These are phyloP conservation scores for Colius striatus DNA, from an alignment of 2,113 vertebrate genomes.

Conservation along the genomic window DNA sequence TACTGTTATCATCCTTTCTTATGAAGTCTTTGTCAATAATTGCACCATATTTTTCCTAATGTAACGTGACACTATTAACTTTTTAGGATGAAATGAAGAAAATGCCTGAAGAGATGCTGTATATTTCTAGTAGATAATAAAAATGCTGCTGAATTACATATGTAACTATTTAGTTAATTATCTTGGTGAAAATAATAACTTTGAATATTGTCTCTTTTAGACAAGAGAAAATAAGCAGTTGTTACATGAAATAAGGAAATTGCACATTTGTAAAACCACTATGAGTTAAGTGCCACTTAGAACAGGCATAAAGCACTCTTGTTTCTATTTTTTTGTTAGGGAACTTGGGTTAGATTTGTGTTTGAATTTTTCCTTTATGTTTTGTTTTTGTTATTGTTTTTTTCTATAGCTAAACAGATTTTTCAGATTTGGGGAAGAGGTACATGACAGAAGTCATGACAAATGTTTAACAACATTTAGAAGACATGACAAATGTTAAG, in stretches of 20 bases:
- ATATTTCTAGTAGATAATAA: slow-evolving; percentile 42
- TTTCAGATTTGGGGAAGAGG: not conserved
- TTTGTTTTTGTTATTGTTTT: not conserved
- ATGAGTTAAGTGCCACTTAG: not conserved
- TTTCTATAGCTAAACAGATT: not conserved
- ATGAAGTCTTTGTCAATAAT: slow-evolving; percentile 54
- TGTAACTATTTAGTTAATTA: slow-evolving; percentile 50
- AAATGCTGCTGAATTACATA: slow-evolving; percentile 43
- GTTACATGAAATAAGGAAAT: slow-evolving; percentile 22
- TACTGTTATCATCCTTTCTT: slow-evolving; percentile 26
- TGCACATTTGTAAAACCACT: not conserved
- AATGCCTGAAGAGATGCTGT: slow-evolving; percentile 34
- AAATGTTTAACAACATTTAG: not conserved
- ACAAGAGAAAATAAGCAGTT: not conserved
- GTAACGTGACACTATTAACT: slow-evolving; percentile 42
- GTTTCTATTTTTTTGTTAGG: not conserved
- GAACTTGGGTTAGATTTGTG: not conserved
- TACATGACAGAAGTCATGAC: not conserved
- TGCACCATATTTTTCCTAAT: slow-evolving; percentile 38
- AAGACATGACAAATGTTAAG: no score
- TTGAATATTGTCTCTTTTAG: slow-evolving; percentile 3
- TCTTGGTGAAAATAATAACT: slow-evolving; percentile 33
- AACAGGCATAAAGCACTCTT: not conserved
- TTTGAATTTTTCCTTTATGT: not conserved
- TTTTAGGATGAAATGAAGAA: slow-evolving; percentile 18